Evolutionary conservation across 1,140 invertebrate genomes (phyloP).

Genomic region (Centruroides sculpturatus): DNA sequence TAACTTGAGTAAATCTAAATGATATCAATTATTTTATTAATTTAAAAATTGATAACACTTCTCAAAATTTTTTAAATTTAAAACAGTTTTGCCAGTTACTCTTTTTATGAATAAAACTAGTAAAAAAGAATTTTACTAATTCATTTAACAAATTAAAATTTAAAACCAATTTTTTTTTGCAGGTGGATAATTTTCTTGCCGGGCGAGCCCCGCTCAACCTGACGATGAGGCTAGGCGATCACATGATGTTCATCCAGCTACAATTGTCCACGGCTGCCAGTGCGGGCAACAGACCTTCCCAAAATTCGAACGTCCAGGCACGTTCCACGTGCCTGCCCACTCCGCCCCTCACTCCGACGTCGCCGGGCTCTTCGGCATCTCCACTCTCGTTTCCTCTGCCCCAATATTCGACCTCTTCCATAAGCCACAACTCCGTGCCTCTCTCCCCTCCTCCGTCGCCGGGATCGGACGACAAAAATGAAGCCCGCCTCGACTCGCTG

Average conservation of each 20-base stretch:
- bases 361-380: neutral
- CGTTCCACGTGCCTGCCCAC: conserved; percentile 17
- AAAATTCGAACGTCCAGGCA: conserved; percentile 6
- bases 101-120: too few relatives aligned
- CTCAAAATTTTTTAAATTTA: too few relatives aligned
- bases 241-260: conserved; percentile 92
- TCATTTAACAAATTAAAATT: too few relatives aligned
- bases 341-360: conserved; percentile 3
- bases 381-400: neutral
- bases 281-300: conserved; percentile 15
- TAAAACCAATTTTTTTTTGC: conserved; percentile 13
- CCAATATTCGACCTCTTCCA: neutral
- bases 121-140: too few relatives aligned
- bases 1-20: too few relatives aligned
- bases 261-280: conserved; percentile 58
- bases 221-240: conserved; percentile 84
- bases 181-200: conserved; percentile 85
- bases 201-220: conserved; percentile 84
- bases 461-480: neutral
- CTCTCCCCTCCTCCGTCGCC: conserved; percentile 4
- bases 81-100: too few relatives aligned
- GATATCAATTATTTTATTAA: too few relatives aligned
- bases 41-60: too few relatives aligned
- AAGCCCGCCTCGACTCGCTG: too few relatives aligned
- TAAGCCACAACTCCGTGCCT: neutral